Base-by-base conservation (phyloP, 2,888 invertebrate species). In the Nezara viridula region DNA sequence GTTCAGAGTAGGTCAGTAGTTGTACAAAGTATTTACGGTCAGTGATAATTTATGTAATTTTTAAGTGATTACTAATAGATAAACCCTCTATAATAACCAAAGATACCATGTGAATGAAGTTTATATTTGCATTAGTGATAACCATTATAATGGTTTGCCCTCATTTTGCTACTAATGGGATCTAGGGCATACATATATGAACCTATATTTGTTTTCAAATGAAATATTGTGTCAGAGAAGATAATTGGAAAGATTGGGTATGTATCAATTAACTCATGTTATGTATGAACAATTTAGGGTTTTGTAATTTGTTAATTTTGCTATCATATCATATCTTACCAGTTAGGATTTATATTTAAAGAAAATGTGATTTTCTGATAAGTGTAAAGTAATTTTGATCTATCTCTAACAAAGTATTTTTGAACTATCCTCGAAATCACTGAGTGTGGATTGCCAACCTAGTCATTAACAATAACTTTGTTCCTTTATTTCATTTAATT, bases 101-200 rank as follows among this genome's bases (percentile, higher is more conserved):
- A 73, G 32, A 73, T 37, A 19, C 9, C 6, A 21, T 73, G 66
- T 37, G 21, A 73, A 73, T 60, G 32, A 73, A 37, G 37, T 73
- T 37, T 19, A 14, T 73, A 7, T 37, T 73, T 2, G 5, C 10
- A 19, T 6, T 37, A 32, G 37, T 37, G 81, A 47, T 47, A 44
- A 81, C 44, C 44, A 21, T 16, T 40, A 21, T 44, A 19, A 24
- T 81, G 14, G 14, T 81, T 90, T 90, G 90, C 60, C 90, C 90
- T 90, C 90, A 89, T 90, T 90, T 87, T 88, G 88, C 89, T 81
- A 86, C 86, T 86, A 86, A 4, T 89, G 89, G 88, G 85, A 90
- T 89, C 40, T 89, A 89, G 89, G 88, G 44, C 89, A 66, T 7
- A 7, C 66, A 32, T 73, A 77, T 88, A 44, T 40, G 27, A 47